Percentiles rank a stretch among this genome's conserved stretches.
Evolutionary conservation across 2,888 invertebrate genomes (phyloP).

Genomic region (Tenthredo scrophulariae): DNA sequence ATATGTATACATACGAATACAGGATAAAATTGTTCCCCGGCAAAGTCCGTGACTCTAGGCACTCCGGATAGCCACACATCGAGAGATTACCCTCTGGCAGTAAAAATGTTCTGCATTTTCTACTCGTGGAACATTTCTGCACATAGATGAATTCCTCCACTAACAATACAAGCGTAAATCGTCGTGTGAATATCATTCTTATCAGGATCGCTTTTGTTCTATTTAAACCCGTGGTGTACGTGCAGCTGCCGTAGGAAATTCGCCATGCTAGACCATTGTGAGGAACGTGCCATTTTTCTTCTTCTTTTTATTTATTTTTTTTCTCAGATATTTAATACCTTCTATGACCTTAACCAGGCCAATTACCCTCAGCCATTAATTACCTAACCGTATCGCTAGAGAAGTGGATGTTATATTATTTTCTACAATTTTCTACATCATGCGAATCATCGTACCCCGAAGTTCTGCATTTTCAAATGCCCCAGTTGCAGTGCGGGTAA

Average conservation of each 20-base stretch:
- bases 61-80: constrained; percentile 18
- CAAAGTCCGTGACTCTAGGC: not conserved
- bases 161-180: not conserved
- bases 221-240: not conserved
- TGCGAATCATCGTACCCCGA: not conserved
- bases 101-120: constrained; percentile 6
- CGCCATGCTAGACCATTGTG: not conserved
- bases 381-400: not conserved
- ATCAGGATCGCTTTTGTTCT: constrained; percentile 28
- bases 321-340: constrained; percentile 21
- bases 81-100: constrained; percentile 7
- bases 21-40: constrained; percentile 5
- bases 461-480: not conserved
- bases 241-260: not conserved
- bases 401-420: not conserved
- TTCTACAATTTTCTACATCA: not conserved
- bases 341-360: not conserved
- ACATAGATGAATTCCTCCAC: not conserved
- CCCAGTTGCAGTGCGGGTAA: not conserved
- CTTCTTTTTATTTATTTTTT: not conserved
- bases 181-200: constrained; percentile 31
- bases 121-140: not conserved
- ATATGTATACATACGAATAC: not conserved
- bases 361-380: not conserved
- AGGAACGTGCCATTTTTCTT: constrained; percentile 18